These are phyloP conservation scores for Vimba vimba DNA, from an alignment of 2,113 vertebrate species.

Conservation along the genomic window DNA sequence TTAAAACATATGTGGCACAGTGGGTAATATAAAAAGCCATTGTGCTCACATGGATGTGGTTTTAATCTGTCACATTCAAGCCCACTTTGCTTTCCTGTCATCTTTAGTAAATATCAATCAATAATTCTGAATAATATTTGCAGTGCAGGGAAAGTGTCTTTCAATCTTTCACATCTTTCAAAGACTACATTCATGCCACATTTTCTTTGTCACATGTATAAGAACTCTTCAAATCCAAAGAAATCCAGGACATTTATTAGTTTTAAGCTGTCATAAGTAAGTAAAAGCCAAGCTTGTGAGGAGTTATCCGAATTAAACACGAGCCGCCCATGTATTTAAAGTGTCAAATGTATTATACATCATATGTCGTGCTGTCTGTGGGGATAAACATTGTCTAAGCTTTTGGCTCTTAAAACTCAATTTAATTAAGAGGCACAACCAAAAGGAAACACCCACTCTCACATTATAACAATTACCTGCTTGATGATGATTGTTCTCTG, in stretches of 20 bases:
- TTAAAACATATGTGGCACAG: background rate
- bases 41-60: background rate
- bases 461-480: conserved; percentile 37
- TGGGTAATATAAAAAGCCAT: background rate
- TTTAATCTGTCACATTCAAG: background rate
- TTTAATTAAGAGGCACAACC: conserved; percentile 40
- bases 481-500: conserved; percentile 40
- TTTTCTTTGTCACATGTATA: background rate
- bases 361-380: conserved; percentile 13
- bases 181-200: conserved; percentile 3
- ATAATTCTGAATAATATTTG: background rate
- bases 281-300: conserved; percentile 18
- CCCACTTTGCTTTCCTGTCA: background rate
- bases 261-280: background rate
- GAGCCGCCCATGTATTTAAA: background rate
- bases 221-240: background rate
- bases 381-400: conserved; percentile 35
- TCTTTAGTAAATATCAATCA: background rate
- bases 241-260: conserved; percentile 4
- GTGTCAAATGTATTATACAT: conserved; percentile 22
- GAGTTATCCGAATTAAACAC: conserved; percentile 17
- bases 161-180: background rate
- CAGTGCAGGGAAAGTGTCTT: background rate
- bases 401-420: conserved; percentile 47
- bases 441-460: conserved; percentile 9